A percentile compares a stretch with the other conserved stretches of the same genome.
These are phyloP conservation scores for Penaeus vannamei DNA, from an alignment of 1,140 invertebrate genomes.

Conservation along the genomic window DNA sequence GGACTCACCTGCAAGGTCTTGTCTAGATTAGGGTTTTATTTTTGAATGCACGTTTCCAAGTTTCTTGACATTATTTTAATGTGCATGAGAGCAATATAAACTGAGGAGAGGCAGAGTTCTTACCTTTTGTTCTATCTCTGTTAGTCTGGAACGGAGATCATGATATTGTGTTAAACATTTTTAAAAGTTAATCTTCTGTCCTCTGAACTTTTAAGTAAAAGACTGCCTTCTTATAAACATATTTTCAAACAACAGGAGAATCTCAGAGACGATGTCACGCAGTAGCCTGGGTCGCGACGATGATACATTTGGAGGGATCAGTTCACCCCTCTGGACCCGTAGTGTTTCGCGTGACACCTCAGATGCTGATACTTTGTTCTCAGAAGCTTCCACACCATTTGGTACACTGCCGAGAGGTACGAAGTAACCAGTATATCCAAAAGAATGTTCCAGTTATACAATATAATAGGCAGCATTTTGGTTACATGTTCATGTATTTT, in stretches of 20 bases:
- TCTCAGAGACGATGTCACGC: constrained; percentile 54
- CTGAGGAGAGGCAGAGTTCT: constrained; percentile 17
- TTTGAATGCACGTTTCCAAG: too few relatives aligned
- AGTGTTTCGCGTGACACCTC: constrained; percentile 63
- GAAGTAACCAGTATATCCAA: constrained; percentile 35
- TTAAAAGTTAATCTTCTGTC: too few relatives aligned
- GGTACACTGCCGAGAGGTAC: constrained; percentile 66
- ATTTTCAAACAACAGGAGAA: constrained; percentile 34
- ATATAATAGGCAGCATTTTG: too few relatives aligned
- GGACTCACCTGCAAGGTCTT: constrained; percentile 62
- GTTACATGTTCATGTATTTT: too few relatives aligned
- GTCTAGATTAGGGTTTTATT: background rate
- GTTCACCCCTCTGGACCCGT: constrained; percentile 58
- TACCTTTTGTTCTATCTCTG: background rate
- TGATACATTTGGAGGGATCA: constrained; percentile 51
- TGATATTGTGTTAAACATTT: too few relatives aligned
- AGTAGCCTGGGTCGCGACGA: constrained; percentile 61
- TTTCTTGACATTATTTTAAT: too few relatives aligned
- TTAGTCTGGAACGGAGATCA: background rate
- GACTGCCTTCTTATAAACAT: background rate
- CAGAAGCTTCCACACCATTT: constrained; percentile 59
- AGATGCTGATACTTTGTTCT: constrained; percentile 62
- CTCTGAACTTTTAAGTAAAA: background rate
- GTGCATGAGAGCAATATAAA: too few relatives aligned
- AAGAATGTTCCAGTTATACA: constrained; percentile 6